Evolutionary conservation across 2,113 vertebrate genomes (phyloP).

Genomic region (Notarius quadriscutis): DNA sequence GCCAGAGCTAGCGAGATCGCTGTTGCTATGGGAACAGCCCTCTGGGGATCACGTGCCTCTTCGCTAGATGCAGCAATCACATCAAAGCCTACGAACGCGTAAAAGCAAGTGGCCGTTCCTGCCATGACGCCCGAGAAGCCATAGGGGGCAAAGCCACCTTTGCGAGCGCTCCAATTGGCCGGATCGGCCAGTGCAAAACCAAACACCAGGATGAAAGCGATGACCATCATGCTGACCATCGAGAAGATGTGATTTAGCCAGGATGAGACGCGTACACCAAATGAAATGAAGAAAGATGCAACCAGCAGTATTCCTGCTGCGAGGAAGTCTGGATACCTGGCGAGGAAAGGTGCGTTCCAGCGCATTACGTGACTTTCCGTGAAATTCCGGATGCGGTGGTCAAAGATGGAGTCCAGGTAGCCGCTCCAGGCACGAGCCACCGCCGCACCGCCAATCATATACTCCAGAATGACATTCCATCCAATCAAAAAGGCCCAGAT

Average conservation of each 20-base stretch:
- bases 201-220: conserved; percentile 87
- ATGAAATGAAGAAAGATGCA: conserved; percentile 87
- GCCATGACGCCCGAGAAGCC: conserved; percentile 91
- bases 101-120: conserved; percentile 94
- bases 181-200: conserved; percentile 87
- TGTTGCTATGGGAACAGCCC: conserved; percentile 84
- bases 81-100: conserved; percentile 92
- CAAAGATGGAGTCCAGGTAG: conserved; percentile 92
- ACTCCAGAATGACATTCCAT: conserved; percentile 94
- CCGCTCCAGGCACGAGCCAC: conserved; percentile 94
- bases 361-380: conserved; percentile 83
- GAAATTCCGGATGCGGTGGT: conserved; percentile 89
- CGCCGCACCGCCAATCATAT: conserved; percentile 89
- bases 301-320: conserved; percentile 83
- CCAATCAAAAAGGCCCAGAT: conserved; percentile 97
- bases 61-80: conserved; percentile 93
- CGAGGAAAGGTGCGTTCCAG: conserved; percentile 88
- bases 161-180: conserved; percentile 82
- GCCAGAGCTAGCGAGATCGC: conserved; percentile 85
- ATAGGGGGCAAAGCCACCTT: conserved; percentile 88
- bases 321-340: conserved; percentile 87
- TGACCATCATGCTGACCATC: conserved; percentile 79
- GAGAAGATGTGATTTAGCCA: conserved; percentile 95
- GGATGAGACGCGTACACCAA: conserved; percentile 90
- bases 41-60: conserved; percentile 88